A percentile compares a stretch with the other conserved stretches of the same genome.
Evolutionary conservation across 1,140 invertebrate genomes (phyloP).

Genomic region (Proales similis): DNA sequence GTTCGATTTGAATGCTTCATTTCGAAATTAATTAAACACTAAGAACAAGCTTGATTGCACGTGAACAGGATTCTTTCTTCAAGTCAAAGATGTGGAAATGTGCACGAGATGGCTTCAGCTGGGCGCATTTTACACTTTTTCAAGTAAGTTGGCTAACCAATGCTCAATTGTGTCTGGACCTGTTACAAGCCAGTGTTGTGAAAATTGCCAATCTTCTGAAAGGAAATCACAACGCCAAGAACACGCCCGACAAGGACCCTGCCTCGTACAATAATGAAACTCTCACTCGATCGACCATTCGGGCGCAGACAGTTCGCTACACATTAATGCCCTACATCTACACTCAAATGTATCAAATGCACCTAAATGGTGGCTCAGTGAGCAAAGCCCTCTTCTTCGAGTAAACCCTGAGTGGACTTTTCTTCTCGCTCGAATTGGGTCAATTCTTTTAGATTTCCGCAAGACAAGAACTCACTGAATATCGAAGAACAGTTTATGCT

Average conservation of each 20-base stretch:
- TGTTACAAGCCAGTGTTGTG: no score
- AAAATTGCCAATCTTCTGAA: no score
- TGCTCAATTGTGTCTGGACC: no score
- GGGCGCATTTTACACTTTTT: conserved; percentile 57
- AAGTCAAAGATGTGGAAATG: conserved; percentile 46
- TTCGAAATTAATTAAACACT: background rate
- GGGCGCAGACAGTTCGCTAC: conserved; percentile 64
- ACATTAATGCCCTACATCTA: conserved; percentile 72
- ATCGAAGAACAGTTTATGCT: conserved; percentile 72
- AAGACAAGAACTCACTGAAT: conserved; percentile 60
- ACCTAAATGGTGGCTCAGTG: conserved; percentile 64
- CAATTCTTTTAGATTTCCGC: conserved; percentile 40
- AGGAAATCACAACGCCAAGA: conserved; percentile 46
- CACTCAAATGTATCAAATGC: conserved; percentile 66
- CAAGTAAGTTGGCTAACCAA: conserved; percentile 42
- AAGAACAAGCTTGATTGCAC: no score
- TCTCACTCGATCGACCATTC: conserved; percentile 43
- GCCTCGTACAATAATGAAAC: conserved; percentile 31
- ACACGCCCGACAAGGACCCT: conserved; percentile 44
- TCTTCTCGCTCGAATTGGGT: background rate
- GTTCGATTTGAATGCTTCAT: conserved; percentile 66
- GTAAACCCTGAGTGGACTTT: background rate
- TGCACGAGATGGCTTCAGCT: conserved; percentile 56
- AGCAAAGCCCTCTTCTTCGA: conserved; percentile 65
- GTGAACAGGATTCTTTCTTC: conserved; percentile 71